Evolutionary conservation across 2,888 invertebrate species (phyloP), one percentile per base, ranked within the genome.

Genomic region (Phengaris alcon): DNA sequence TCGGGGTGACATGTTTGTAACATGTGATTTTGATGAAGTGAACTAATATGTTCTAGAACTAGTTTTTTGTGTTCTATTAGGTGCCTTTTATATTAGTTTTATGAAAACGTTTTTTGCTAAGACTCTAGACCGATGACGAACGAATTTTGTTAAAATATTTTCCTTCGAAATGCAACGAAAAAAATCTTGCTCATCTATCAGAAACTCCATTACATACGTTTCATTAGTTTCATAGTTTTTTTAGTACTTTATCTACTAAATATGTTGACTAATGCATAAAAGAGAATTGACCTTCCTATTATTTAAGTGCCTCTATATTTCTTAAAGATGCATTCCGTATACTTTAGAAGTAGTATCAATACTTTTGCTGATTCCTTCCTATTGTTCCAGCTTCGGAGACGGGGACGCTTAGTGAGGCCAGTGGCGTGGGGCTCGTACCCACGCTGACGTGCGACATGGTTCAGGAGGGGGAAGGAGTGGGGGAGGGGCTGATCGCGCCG

Each of bases 401-500:
- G 80, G 85, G 84, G 85, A 85, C 88, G 80, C 86, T 89, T 85
- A 88, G 84, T 82, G 87, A 87, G 80, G 82, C 82, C 79, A 84
- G 87, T 82, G 84, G 90, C 87, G 90, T 90, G 86, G 90, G 89
- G 83, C 79, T 84, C 79, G 84, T 82, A 81, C 88, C 88, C 87
- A 87, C 88, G 87, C 88, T 88, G 85, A 87, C 87, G 79, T 82
- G 86, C 75, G 85, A 88, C 78, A 91, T 93, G 90, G 91, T 90
- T 82, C 88, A 89, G 84, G 91, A 90, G 80, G 89, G 88, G 77
- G 88, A 93, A 80, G 86, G 93, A 78, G 92, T 89, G 80, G 93
- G 91, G 78, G 95, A 96, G 77, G 97, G 97, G 69, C 95, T 98
- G 77, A 97, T 98, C 85, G 94, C 97, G 83, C 98, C 98, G 78